These are phyloP conservation scores for Clarias pachynema DNA, from an alignment of 2,797 vertebrate species.

Conservation along the genomic window DNA sequence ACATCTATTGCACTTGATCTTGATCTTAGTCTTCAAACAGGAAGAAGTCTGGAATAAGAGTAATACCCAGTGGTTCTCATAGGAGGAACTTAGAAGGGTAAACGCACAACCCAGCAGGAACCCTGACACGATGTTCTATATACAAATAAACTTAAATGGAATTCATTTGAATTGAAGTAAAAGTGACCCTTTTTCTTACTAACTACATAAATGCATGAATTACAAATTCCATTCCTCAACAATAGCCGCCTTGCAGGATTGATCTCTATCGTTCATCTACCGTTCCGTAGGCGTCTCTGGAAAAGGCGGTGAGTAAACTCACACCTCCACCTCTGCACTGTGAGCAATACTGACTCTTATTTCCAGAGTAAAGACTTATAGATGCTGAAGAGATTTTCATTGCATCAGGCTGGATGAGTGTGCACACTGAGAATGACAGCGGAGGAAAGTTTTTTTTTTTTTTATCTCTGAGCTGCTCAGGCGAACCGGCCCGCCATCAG, in stretches of 20 bases:
- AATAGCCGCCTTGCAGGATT: background rate
- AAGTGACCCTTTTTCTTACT: background rate
- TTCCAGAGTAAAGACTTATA: background rate
- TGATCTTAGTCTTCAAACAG: too few relatives aligned
- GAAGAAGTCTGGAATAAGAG: too few relatives aligned
- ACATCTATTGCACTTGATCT: too few relatives aligned
- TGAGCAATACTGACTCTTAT: background rate
- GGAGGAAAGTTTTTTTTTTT: background rate
- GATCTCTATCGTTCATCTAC: background rate
- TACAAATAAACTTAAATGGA: too few relatives aligned
- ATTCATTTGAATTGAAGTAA: too few relatives aligned
- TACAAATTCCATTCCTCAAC: background rate
- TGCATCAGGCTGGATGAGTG: background rate
- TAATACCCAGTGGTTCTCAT: too few relatives aligned
- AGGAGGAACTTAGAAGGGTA: too few relatives aligned
- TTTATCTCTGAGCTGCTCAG: background rate
- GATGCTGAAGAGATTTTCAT: background rate
- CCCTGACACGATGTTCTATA: too few relatives aligned
- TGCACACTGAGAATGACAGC: background rate
- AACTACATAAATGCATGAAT: background rate
- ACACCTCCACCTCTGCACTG: background rate
- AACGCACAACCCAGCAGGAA: too few relatives aligned
- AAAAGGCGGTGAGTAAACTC: background rate
- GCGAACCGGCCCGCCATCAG: constrained; percentile 1
- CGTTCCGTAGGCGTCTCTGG: too few relatives aligned